Percentiles rank a stretch among this genome's conserved stretches.
Conservation (phyloP, 2,888 invertebrate genomes). For the Lacanobia wlatinum region DNA sequence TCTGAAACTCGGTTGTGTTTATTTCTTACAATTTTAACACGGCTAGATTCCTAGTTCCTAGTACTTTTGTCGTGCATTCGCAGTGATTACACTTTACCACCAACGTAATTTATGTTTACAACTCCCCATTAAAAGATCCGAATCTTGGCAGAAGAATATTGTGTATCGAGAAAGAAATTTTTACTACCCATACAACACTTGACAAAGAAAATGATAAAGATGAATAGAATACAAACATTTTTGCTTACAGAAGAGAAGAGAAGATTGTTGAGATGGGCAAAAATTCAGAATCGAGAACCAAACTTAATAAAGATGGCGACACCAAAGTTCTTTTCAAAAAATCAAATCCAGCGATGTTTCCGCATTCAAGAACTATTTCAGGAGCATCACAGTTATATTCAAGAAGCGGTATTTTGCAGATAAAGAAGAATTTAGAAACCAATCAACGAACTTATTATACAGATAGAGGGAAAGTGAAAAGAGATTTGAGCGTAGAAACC, state of each 20-base stretch:
- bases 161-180: constrained; percentile 9
- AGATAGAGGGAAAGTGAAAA: constrained; percentile 74
- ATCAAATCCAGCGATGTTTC: constrained; percentile 73
- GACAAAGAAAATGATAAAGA: constrained; percentile 64
- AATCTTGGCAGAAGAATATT: constrained; percentile 7
- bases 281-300: constrained; percentile 55
- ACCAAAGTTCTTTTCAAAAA: constrained; percentile 79
- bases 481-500: constrained; percentile 84
- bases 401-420: constrained; percentile 69
- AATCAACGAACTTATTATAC: constrained; percentile 64
- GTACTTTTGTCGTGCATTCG: background rate
- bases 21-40: background rate
- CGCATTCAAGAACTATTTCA: constrained; percentile 77
- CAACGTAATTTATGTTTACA: background rate
- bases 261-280: constrained; percentile 75
- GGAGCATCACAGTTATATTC: constrained; percentile 72
- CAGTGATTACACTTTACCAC: background rate
- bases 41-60: background rate
- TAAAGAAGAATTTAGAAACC: constrained; percentile 73
- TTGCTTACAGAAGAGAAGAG: constrained; percentile 82
- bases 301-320: constrained; percentile 60
- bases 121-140: background rate
- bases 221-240: constrained; percentile 84
- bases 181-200: constrained; percentile 23
- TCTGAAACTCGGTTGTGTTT: background rate